These are phyloP conservation scores for Andrena praecox DNA, from an alignment of 2,888 invertebrate species.

Conservation along the genomic window DNA sequence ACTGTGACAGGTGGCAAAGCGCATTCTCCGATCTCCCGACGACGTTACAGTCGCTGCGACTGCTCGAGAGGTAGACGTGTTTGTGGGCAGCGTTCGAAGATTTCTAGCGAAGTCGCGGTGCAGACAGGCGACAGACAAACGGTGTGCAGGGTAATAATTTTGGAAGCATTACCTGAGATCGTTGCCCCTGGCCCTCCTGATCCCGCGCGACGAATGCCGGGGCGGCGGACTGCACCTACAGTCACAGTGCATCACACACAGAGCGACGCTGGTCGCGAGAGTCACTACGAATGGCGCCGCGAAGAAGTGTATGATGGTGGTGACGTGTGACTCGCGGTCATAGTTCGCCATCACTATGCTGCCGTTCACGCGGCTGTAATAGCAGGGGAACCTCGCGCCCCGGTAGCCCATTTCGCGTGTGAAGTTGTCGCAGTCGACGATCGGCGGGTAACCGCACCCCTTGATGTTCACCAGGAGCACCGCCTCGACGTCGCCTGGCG, in stretches of 20 bases:
- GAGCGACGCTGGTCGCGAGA: slow-evolving; percentile 92
- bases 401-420: slow-evolving; percentile 89
- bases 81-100: no score
- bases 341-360: slow-evolving; percentile 94
- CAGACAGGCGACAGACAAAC: background rate
- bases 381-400: slow-evolving; percentile 89
- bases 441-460: slow-evolving; percentile 93
- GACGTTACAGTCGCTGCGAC: slow-evolving; percentile 2
- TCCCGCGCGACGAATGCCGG: slow-evolving; percentile 87
- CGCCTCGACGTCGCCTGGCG: slow-evolving; percentile 86
- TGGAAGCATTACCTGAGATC: slow-evolving; percentile 86
- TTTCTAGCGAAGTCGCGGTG: background rate
- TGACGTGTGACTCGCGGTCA: slow-evolving; percentile 93
- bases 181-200: slow-evolving; percentile 86
- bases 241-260: slow-evolving; percentile 95
- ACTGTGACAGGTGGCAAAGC: slow-evolving; percentile 4
- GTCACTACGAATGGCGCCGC: slow-evolving; percentile 94
- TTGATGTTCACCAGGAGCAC: slow-evolving; percentile 92
- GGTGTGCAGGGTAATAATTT: no score
- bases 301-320: slow-evolving; percentile 93
- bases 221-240: slow-evolving; percentile 90
- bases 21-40: slow-evolving; percentile 1
- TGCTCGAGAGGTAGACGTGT: no score
- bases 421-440: slow-evolving; percentile 91
- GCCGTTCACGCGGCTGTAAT: slow-evolving; percentile 92